A percentile compares a stretch with the other conserved stretches of the same genome.
phyloP scores from a whole-genome alignment of 2,113 vertebrate species.

The Fukomys damarensis region DNA sequence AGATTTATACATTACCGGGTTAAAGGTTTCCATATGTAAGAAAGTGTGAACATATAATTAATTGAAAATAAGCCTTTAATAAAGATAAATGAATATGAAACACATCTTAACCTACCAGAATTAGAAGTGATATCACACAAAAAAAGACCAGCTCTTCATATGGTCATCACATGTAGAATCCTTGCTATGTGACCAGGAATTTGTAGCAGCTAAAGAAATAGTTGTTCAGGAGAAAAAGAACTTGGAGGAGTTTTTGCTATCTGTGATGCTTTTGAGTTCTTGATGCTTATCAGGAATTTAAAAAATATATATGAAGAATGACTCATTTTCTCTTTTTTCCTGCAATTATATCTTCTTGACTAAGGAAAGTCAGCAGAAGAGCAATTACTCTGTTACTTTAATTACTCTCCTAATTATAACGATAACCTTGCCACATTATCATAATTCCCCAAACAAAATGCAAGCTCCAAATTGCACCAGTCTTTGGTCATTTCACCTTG shows the following conservation, averaged over 20 bases:
- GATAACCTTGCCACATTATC: slow-evolving; percentile 71
- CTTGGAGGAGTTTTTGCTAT: not conserved
- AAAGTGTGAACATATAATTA: not conserved
- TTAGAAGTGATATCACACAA: not conserved
- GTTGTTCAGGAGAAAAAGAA: not conserved
- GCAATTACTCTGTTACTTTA: slow-evolving; percentile 71
- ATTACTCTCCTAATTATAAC: slow-evolving; percentile 77
- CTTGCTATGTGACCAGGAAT: not conserved
- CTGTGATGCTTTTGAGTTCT: not conserved
- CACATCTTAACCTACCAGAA: not conserved
- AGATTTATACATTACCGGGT: rapidly evolving
- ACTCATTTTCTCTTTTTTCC: not conserved
- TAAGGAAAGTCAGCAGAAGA: slow-evolving; percentile 67
- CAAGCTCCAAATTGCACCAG: slow-evolving; percentile 44
- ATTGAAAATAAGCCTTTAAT: not conserved
- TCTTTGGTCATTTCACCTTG: slow-evolving; percentile 72
- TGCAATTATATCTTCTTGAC: slow-evolving; percentile 49
- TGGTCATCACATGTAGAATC: not conserved
- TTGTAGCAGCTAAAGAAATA: not conserved
- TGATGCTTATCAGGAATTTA: not conserved
- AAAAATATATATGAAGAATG: not conserved
- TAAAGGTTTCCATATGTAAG: not conserved
- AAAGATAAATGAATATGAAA: not conserved
- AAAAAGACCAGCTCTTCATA: not conserved
- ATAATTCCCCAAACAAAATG: slow-evolving; percentile 69